Conservation (phyloP, 2,888 invertebrate genomes). For the Phragmatobia fuliginosa region DNA sequence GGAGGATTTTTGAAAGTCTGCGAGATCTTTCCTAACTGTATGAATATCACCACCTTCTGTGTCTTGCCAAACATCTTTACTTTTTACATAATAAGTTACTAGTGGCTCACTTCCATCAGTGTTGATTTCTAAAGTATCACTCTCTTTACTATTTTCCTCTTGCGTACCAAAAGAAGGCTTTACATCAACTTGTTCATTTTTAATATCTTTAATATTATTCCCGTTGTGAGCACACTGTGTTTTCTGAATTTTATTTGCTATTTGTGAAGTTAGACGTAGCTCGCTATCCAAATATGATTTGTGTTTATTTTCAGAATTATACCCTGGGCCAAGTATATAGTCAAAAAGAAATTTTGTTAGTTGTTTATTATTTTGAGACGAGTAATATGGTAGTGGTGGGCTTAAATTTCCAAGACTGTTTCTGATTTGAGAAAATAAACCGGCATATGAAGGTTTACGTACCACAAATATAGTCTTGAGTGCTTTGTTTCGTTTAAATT, state of each 20-base stretch:
- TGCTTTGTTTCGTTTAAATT: not conserved
- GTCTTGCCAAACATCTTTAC: not conserved
- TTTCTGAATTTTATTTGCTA: not conserved
- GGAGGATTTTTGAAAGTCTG: constrained; percentile 34
- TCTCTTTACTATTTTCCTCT: not conserved
- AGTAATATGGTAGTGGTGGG: not conserved
- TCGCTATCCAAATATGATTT: constrained; percentile 7
- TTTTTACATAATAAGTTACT: not conserved
- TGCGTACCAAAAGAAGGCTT: not conserved
- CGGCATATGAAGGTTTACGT: not conserved
- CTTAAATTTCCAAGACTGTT: not conserved
- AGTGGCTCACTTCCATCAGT: not conserved
- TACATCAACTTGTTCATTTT: too few species aligned
- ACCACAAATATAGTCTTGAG: not conserved
- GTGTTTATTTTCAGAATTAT: not conserved
- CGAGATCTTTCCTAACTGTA: constrained; percentile 18
- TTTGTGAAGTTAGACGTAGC: not conserved
- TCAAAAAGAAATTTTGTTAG: not conserved
- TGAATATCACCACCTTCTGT: not conserved
- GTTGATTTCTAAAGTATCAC: not conserved
- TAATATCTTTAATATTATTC: not conserved
- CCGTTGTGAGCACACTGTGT: not conserved
- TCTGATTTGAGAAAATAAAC: not conserved
- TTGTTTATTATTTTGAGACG: not conserved
- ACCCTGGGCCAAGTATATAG: not conserved